Conservation (phyloP, 1,140 invertebrate genomes). For the Goniozus legneri region DNA sequence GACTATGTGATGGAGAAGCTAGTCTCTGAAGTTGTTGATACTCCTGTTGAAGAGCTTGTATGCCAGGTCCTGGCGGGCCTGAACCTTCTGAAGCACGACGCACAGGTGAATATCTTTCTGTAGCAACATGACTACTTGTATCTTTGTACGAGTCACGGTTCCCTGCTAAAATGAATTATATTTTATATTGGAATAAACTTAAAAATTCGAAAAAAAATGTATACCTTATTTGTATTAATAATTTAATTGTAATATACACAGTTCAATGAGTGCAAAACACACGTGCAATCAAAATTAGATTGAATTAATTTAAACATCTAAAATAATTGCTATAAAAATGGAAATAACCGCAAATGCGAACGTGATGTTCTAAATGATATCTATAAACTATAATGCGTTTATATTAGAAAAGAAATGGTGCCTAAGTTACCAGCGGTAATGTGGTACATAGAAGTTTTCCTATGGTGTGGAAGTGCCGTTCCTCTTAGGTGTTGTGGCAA, state of each 20-base stretch:
- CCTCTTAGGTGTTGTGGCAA: conserved; percentile 51
- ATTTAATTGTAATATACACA: too few species aligned
- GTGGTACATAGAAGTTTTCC: conserved; percentile 51
- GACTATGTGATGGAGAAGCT: conserved; percentile 55
- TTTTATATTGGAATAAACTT: neutral
- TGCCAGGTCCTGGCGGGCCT: conserved; percentile 57
- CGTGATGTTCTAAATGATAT: too few species aligned
- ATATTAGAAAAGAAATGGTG: conserved; percentile 24
- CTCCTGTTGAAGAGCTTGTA: conserved; percentile 65
- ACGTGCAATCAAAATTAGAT: too few species aligned
- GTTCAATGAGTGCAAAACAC: too few species aligned
- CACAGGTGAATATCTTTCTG: conserved; percentile 85
- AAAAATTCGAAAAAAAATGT: neutral
- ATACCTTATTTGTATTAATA: too few species aligned
- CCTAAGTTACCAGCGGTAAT: conserved; percentile 48
- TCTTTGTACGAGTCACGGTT: conserved; percentile 52
- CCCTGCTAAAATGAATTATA: conserved; percentile 28
- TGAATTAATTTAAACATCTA: too few species aligned
- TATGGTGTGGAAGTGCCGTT: conserved; percentile 43
- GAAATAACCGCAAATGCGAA: too few species aligned
- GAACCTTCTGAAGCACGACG: conserved; percentile 82
- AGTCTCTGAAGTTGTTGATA: conserved; percentile 67
- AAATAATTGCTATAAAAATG: too few species aligned
- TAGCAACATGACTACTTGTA: conserved; percentile 49
- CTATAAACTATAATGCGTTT: too few species aligned